phyloP scores from a whole-genome alignment of 1,140 invertebrate genomes.

The Pemphigus obesinymphae region DNA sequence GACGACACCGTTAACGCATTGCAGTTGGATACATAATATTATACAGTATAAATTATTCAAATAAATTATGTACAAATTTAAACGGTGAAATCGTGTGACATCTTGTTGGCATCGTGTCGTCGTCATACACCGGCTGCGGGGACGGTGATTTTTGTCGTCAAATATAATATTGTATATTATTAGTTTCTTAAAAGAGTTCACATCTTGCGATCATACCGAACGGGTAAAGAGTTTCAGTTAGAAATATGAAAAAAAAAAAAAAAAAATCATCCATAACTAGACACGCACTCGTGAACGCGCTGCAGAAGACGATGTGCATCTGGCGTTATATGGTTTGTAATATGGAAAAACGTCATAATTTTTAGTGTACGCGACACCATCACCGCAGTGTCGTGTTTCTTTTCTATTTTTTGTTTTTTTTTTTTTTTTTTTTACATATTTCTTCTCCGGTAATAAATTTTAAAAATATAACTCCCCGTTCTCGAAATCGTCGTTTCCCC shows the following conservation, averaged over 20 bases:
- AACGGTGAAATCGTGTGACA: neutral
- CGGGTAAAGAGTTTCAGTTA: conserved; percentile 34
- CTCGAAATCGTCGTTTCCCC: conserved; percentile 17
- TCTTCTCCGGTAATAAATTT: conserved; percentile 21
- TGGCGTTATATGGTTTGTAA: conserved; percentile 25
- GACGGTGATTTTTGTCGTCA: too few relatives aligned
- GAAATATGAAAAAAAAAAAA: neutral
- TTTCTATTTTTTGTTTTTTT: neutral
- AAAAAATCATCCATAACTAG: conserved; percentile 30
- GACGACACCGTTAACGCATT: too few relatives aligned
- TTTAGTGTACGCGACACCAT: conserved; percentile 37
- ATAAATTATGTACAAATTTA: too few relatives aligned
- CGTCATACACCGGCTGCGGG: too few relatives aligned
- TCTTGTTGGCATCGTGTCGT: neutral
- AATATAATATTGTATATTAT: conserved; percentile 14
- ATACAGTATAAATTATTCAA: too few relatives aligned
- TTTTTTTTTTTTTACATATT: neutral
- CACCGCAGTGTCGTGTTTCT: conserved; percentile 30
- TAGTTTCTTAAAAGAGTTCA: conserved; percentile 13
- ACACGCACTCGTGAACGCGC: conserved; percentile 27
- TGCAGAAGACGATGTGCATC: conserved; percentile 22
- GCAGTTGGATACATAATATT: too few relatives aligned
- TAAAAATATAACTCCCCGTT: conserved; percentile 37
- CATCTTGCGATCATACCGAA: conserved; percentile 9
- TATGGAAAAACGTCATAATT: conserved; percentile 41